phyloP scores from a whole-genome alignment of 2,888 invertebrate species.

The Sympetrum striolatum region DNA sequence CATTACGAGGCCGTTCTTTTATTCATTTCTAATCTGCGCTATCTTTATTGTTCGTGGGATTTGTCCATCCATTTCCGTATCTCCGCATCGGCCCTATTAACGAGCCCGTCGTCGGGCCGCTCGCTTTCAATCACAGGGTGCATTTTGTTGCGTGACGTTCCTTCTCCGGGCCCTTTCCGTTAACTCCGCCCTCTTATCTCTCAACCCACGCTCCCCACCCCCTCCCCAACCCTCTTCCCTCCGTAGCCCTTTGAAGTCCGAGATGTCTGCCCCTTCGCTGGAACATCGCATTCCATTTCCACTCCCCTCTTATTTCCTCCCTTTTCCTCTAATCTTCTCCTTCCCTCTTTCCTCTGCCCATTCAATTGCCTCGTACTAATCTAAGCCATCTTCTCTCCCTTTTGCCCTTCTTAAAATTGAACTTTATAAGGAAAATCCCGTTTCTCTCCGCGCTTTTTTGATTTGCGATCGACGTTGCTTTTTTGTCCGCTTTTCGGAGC shows the following conservation, averaged over 20 bases:
- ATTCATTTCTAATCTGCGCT: slow-evolving; percentile 6
- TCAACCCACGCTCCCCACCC: background rate
- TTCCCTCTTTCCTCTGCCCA: background rate
- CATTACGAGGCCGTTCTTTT: background rate
- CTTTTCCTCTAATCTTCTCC: background rate
- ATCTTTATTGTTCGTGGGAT: slow-evolving; percentile 23
- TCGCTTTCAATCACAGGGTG: slow-evolving; percentile 7
- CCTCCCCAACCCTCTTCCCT: too few species aligned
- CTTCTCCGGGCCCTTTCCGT: background rate
- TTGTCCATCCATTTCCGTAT: background rate
- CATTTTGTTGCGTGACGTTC: background rate
- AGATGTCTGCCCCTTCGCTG: background rate
- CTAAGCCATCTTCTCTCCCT: background rate
- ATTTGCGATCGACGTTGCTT: too few species aligned
- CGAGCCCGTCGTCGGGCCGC: background rate
- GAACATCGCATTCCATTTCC: background rate
- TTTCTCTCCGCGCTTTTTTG: background rate
- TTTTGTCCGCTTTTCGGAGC: background rate
- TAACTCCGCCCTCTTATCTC: background rate
- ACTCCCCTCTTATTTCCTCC: background rate
- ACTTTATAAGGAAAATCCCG: background rate
- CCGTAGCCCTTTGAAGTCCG: background rate
- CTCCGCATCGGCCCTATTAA: slow-evolving; percentile 5
- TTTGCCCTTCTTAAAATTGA: background rate
- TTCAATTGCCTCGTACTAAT: background rate